Percentiles rank a stretch among this genome's conserved stretches.
Conservation (phyloP, 2,113 vertebrate genomes). For the Percina caprodes region DNA sequence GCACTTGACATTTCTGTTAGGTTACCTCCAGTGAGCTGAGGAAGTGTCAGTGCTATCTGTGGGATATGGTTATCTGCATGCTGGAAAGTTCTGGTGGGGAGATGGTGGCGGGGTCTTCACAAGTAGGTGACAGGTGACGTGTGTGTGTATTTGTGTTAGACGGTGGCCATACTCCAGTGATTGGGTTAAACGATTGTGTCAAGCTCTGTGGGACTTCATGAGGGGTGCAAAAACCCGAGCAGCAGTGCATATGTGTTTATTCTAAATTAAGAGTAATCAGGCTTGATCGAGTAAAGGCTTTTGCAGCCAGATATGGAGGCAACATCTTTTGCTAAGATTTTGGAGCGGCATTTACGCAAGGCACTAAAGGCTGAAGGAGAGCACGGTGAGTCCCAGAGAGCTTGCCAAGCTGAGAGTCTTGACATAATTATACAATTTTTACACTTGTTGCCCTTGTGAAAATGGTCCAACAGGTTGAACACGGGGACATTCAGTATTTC, state of each 20-base stretch:
- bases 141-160: conserved; percentile 18
- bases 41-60: conserved; percentile 67
- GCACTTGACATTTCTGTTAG: conserved; percentile 67
- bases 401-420: not conserved
- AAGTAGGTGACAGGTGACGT: conserved; percentile 53
- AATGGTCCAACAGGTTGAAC: not conserved
- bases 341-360: conserved; percentile 71
- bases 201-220: conserved; percentile 26
- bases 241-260: not conserved
- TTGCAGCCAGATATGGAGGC: conserved; percentile 56
- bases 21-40: conserved; percentile 47
- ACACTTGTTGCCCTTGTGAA: not conserved
- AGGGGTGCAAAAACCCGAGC: conserved; percentile 23
- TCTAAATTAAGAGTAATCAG: not conserved
- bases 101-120: conserved; percentile 38
- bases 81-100: conserved; percentile 45
- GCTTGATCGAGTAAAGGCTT: not conserved
- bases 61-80: conserved; percentile 58
- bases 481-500: not conserved
- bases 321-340: conserved; percentile 65
- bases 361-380: conserved; percentile 56
- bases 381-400: conserved; percentile 71
- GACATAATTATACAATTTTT: conserved; percentile 2
- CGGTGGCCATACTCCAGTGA: conserved; percentile 37
- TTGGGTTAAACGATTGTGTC: conserved; percentile 62